phyloP scores from a whole-genome alignment of 2,888 invertebrate genomes.

The Sinohyriopsis cumingii region DNA sequence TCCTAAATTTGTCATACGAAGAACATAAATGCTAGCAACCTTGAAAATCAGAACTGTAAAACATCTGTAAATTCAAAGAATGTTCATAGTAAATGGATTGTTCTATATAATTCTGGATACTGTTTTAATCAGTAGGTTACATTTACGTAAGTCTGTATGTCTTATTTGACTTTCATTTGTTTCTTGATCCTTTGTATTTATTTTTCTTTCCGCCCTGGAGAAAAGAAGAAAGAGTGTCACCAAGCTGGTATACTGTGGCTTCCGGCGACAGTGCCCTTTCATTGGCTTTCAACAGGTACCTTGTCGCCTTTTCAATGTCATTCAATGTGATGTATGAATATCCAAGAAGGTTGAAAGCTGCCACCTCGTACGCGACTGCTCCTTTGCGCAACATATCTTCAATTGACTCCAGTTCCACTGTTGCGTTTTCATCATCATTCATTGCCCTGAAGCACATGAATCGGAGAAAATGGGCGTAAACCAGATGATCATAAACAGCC shows the following conservation, averaged over 20 bases:
- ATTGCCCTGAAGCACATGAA: slow-evolving; percentile 2
- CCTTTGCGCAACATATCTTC: slow-evolving; percentile 5
- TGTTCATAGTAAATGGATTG: no score
- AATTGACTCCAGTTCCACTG: slow-evolving; percentile 3
- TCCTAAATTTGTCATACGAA: no score
- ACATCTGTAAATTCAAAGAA: no score
- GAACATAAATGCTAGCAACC: no score
- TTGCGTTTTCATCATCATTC: neutral
- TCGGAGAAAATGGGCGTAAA: slow-evolving; percentile 8
- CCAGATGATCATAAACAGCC: slow-evolving; percentile 15
- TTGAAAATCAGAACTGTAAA: no score
- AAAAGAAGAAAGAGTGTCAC: neutral
- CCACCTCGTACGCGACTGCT: slow-evolving; percentile 9
- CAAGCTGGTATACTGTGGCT: slow-evolving; percentile 7
- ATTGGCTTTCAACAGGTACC: slow-evolving; percentile 9
- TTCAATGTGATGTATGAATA: slow-evolving; percentile 7
- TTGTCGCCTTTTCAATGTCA: slow-evolving; percentile 9
- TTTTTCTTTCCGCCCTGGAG: no score
- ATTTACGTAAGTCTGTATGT: no score
- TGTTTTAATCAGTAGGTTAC: no score
- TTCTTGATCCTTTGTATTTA: no score
- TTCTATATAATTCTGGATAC: no score
- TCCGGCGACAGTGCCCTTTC: slow-evolving; percentile 4
- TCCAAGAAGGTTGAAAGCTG: slow-evolving; percentile 13
- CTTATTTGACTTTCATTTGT: no score